These are phyloP conservation scores for Scaptomyza pallida DNA, from an alignment of 1,140 invertebrate genomes.

Conservation along the genomic window DNA sequence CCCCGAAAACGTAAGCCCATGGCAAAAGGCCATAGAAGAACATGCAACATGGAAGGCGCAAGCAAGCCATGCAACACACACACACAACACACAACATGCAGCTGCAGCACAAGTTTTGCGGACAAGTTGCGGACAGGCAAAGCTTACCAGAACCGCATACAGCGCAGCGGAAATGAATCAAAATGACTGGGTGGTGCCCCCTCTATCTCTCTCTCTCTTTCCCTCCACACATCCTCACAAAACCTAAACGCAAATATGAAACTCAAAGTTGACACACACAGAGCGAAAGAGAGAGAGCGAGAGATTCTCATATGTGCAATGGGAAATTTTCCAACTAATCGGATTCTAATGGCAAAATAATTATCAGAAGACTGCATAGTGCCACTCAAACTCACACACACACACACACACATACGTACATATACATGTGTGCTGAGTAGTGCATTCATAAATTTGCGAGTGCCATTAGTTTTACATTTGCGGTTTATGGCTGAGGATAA, in stretches of 20 bases:
- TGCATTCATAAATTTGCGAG: conserved; percentile 80
- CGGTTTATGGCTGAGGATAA: conserved; percentile 79
- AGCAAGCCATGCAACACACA: conserved; percentile 7
- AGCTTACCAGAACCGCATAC: conserved; percentile 24
- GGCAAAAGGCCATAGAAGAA: background rate
- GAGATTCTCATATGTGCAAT: conserved; percentile 40
- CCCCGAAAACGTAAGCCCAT: conserved; percentile 24
- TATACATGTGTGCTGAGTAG: conserved; percentile 17
- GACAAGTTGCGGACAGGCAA: conserved; percentile 49
- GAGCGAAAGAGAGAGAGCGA: background rate
- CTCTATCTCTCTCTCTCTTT: no score
- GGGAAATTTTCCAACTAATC: conserved; percentile 78
- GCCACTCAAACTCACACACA: conserved; percentile 38
- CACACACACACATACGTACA: conserved; percentile 5
- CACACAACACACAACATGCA: conserved; percentile 10
- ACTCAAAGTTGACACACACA: conserved; percentile 44
- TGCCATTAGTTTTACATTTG: conserved; percentile 84
- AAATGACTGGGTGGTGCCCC: conserved; percentile 38
- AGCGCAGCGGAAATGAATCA: conserved; percentile 72
- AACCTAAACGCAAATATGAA: conserved; percentile 29
- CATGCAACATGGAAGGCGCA: conserved; percentile 2
- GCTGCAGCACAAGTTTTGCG: conserved; percentile 31
- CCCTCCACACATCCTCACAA: background rate
- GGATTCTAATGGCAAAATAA: conserved; percentile 84
- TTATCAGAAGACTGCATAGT: conserved; percentile 73